Conservation (phyloP, 2,113 vertebrate genomes). For the Budorcas taxicolor region DNA sequence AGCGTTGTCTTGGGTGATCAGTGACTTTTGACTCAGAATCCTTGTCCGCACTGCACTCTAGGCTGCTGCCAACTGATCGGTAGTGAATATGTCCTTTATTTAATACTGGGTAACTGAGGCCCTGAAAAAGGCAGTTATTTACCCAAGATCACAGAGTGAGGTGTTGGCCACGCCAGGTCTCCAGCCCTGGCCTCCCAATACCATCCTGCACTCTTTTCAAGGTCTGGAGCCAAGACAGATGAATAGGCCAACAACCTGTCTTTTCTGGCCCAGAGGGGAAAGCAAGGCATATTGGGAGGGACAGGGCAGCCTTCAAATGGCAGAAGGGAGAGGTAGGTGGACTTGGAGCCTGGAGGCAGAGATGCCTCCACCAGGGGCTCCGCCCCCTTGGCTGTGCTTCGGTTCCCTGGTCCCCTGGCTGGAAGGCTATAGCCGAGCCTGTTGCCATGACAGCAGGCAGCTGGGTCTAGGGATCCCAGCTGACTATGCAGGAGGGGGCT, state of each 20-base stretch:
- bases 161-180: not conserved
- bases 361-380: not conserved
- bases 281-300: not conserved
- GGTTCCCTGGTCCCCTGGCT: conserved; percentile 32
- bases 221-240: not conserved
- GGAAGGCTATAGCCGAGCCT: conserved; percentile 37
- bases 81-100: not conserved
- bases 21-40: not conserved
- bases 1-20: not conserved
- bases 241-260: not conserved
- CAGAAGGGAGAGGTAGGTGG: not conserved
- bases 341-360: not conserved
- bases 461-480: conserved; percentile 55
- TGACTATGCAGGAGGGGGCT: conserved; percentile 47
- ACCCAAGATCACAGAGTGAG: not conserved
- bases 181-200: not conserved
- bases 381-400: not conserved
- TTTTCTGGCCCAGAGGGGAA: conserved; percentile 1
- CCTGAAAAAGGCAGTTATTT: not conserved
- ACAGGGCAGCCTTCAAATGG: not conserved
- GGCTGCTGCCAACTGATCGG: not conserved
- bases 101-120: not conserved
- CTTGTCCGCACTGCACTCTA: not conserved
- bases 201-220: not conserved
- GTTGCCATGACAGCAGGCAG: conserved; percentile 67